Base-by-base conservation (phyloP, 2,113 vertebrate genomes). In the Bujurquina vittata region DNA sequence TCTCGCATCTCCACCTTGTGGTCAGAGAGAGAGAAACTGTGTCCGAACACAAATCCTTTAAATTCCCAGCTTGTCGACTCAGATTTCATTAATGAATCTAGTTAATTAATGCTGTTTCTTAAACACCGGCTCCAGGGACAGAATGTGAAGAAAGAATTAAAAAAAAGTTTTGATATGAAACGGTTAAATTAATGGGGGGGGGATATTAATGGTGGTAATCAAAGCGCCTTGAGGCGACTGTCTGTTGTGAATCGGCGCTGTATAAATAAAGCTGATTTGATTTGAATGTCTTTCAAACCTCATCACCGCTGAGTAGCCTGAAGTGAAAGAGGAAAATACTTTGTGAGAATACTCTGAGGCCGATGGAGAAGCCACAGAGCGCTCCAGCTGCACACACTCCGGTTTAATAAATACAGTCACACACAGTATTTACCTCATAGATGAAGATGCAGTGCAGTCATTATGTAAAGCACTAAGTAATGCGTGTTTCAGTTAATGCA, bases 1-100 rank as follows among this genome's bases (percentile, higher is more conserved):
- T 73, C 35, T 75, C 84, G 37, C 49, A 63, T 55, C 89, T 52
- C 91, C 93, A 86, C 79, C 92, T 91, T 56, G 87, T 94, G 93
- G 90, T 59, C 77, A 80, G 6, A 74, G 12, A 43, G 12, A 43
- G 18, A 14, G 88, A 56, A 90, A 61, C 57, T 14, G 26, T 3
- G 17, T 14, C 17, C 20, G 23, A 77, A 57, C 10, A 12, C 4
- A 20, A 54, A 59, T 10, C 29, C 2, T 56, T 57, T 35, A 0
- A 67, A 52, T 1, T 35, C 4, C 26, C n/a, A 1, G 1, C 59
- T 5, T 57, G 10, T 56, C 18, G 63, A 0, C 0, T 49, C 63
- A 69, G 1, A 23, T 67, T 67, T 67, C 22, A 49, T 46, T 56
- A 49, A 11, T 49, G 2, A 26, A 26, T 26, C 3, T 26, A 2